Evolutionary conservation across 1,140 invertebrate genomes (phyloP).

Genomic region (Oedothorax gibbosus): DNA sequence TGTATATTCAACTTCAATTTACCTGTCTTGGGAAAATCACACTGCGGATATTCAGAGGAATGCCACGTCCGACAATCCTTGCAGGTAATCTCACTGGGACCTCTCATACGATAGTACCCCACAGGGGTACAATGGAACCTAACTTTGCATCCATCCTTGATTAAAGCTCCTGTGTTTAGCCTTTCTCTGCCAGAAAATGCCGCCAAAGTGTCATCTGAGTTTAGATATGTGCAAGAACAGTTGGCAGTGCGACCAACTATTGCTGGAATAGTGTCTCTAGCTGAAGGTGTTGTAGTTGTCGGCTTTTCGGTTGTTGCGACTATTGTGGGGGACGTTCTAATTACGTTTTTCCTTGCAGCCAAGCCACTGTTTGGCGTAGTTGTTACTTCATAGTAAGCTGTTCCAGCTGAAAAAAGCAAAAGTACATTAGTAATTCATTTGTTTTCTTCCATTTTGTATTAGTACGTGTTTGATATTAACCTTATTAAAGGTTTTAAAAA

Average conservation of each 20-base stretch:
- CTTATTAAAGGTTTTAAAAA: no score
- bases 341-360: no score
- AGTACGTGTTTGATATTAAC: no score
- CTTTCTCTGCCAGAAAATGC: neutral
- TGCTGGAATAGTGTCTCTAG: neutral
- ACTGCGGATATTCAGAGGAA: neutral
- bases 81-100: conserved; percentile 4
- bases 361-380: neutral
- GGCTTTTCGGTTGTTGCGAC: neutral
- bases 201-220: neutral
- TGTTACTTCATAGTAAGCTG: neutral
- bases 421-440: neutral
- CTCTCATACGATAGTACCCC: neutral
- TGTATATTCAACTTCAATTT: neutral
- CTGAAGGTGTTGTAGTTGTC: neutral
- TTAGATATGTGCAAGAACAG: neutral
- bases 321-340: neutral
- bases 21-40: neutral
- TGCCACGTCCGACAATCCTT: neutral
- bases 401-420: conserved; percentile 2
- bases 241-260: no score
- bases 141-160: neutral
- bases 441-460: no score
- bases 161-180: neutral
- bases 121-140: conserved; percentile 4